phyloP scores from a whole-genome alignment of 2,797 vertebrate species.

The Falco rusticolus region DNA sequence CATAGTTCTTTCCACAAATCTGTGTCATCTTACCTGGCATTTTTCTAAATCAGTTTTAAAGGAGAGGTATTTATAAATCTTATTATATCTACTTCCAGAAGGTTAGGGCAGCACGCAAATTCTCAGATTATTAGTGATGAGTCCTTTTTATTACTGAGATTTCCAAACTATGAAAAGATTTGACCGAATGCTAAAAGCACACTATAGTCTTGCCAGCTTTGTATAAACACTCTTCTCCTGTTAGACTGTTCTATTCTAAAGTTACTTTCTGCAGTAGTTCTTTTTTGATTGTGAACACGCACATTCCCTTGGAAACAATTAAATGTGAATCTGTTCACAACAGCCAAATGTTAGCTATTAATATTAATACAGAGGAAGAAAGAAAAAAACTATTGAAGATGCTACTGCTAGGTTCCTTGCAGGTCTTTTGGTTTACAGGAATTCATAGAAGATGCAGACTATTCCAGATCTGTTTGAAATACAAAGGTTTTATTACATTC shows the following conservation, averaged over 20 bases:
- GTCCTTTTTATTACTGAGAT: neutral
- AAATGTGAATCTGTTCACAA: slow-evolving; percentile 49
- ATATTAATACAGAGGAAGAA: slow-evolving; percentile 72
- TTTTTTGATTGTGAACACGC: neutral
- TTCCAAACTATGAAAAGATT: neutral
- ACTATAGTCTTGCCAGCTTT: neutral
- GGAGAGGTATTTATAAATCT: neutral
- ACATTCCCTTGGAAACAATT: slow-evolving; percentile 53
- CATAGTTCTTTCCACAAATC: neutral
- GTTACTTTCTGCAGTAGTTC: neutral
- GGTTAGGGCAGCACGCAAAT: neutral
- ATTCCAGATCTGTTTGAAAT: slow-evolving; percentile 2
- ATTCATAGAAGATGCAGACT: neutral
- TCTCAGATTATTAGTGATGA: neutral
- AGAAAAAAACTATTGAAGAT: slow-evolving; percentile 68
- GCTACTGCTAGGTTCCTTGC: slow-evolving; percentile 21
- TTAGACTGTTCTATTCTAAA: neutral
- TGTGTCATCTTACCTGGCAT: neutral
- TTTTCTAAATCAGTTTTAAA: slow-evolving; percentile 14
- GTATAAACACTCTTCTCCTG: neutral
- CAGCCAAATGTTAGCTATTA: slow-evolving; percentile 63
- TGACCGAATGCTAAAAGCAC: neutral
- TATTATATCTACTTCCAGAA: neutral
- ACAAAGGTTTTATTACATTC: slow-evolving; percentile 6
- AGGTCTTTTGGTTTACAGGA: neutral